Base-by-base conservation (phyloP, 2,797 vertebrate genomes). In the Salmo trutta region DNA sequence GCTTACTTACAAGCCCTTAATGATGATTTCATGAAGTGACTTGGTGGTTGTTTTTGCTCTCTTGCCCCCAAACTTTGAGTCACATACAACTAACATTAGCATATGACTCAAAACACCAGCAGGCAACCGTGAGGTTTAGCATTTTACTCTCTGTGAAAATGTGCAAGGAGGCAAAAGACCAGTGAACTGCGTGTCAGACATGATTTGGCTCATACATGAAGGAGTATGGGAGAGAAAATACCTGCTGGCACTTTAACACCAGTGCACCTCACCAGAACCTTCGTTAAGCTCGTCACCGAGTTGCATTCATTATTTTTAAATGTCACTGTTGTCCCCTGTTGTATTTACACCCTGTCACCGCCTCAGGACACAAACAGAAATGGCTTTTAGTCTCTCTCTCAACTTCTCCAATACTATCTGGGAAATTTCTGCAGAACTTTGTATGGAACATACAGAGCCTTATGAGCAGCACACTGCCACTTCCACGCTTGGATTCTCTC, bases 291-390 rank as follows among this genome's bases (percentile, higher is more conserved):
- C 75, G 33, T 77, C 73, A 78, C 67, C 24, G 64, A 59, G 75
- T 75, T 72, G 53, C 69, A 71, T 79, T 76, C 73, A 79, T 89
- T 88, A 84, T 86, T 88, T 88, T 79, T 82, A 88, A 91, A 90
- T 90, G 88, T 90, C 88, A 86, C 75, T n/a, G 67, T 75, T 83
- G 82, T 83, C 62, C 72, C 72, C 71, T 72, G 69, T 73, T 47
- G 69, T 71, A 77, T 77, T 77, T 10, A 31, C 5, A 24, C 62
- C 74, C 70, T 41, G 51, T 76, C 83, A 81, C 78, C 77, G 71
- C 56, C 79, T 70, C 73, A 33, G 77, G 76, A 77, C 56, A 31
- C 70, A 33, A 4, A 53, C 52, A 36, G 24, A 64, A 64, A 64
- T 21, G 59, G 59, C 69, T 79, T 69, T 54, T 67, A 73, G 75